phyloP scores from a whole-genome alignment of 2,797 vertebrate genomes.

The Enteromius radiatus region DNA sequence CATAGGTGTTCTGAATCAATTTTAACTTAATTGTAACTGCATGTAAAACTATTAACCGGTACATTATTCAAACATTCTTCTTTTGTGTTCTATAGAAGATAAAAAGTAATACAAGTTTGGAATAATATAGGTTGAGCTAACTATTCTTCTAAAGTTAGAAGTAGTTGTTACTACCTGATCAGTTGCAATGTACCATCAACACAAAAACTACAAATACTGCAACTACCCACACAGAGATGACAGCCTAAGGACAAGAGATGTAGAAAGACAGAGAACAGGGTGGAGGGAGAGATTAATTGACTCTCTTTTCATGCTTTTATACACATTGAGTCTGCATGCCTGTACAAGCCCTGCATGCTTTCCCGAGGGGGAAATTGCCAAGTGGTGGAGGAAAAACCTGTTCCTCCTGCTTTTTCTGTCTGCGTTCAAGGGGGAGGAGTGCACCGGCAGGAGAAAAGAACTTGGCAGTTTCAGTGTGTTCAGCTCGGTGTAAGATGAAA shows the following conservation, averaged over 20 bases:
- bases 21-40: background rate
- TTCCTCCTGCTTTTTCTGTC: slow-evolving; percentile 76
- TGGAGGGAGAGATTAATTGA: slow-evolving; percentile 53
- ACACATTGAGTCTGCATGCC: slow-evolving; percentile 62
- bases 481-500: slow-evolving; percentile 51
- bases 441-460: slow-evolving; percentile 5
- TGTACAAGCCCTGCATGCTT: slow-evolving; percentile 64
- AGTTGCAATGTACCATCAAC: slow-evolving; percentile 53
- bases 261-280: slow-evolving; percentile 47
- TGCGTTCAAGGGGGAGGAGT: slow-evolving; percentile 52
- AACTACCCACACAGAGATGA: slow-evolving; percentile 40
- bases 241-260: slow-evolving; percentile 38
- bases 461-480: slow-evolving; percentile 54
- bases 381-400: slow-evolving; percentile 75
- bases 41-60: background rate
- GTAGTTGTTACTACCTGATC: slow-evolving; percentile 48
- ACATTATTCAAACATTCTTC: background rate
- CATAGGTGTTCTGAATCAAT: background rate
- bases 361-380: slow-evolving; percentile 58
- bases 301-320: slow-evolving; percentile 59
- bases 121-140: background rate
- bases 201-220: slow-evolving; percentile 49
- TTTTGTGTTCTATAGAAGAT: background rate
- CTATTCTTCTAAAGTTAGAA: slow-evolving; percentile 15
- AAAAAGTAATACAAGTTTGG: background rate